Evolutionary conservation across 2,888 invertebrate species (phyloP), one percentile per base, ranked within the genome.

Genomic region (Acrocyrtus sp.): DNA sequence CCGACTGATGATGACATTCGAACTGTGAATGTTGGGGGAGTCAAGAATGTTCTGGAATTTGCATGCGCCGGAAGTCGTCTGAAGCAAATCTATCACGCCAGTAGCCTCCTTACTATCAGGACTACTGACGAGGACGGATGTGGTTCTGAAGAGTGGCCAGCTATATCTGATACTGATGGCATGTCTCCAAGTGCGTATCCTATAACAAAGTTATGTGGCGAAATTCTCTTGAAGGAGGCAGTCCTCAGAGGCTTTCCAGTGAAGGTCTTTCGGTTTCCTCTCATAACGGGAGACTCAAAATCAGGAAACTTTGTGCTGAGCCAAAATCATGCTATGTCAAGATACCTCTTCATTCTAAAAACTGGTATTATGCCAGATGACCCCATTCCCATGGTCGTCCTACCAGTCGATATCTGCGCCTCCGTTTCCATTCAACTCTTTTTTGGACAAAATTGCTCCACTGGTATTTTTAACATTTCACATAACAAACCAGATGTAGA

Each of bases 11-110:
- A 56, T 8, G 68, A 73, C 34, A 47, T 62, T n/a, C 41, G 73
- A 12, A 19, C 54, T 24, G 66, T 72, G n/a, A 72, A 72, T 27
- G 43, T 72, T 1, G 34, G n/a, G 0, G 72, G 72, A 15, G 45
- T 27, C 3, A 50, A 29, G 5, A 65, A 65, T 26, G 60, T 66
- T 0, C 19, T 72, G 8, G 24, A 66, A 2, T 66, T 72, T n/a
- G 65, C 63, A 10, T 48, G 51, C 21, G 24, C 29, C 10, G 1
- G 15, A 1, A n/a, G n/a, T n/a, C 41, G 60, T n/a, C 1, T 45
- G 12, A 72, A 72, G 29, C 65, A 63, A 15, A n/a, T 72, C 22
- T 60, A 22, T 17, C 47, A 53, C 47, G 48, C 65, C 15, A 21
- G 50, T 10, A 21, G 61, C 1, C 3, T 63, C 17, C 41, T 63